Evolutionary conservation across 2,888 invertebrate genomes (phyloP).

Genomic region (Tenthredo amoena): DNA sequence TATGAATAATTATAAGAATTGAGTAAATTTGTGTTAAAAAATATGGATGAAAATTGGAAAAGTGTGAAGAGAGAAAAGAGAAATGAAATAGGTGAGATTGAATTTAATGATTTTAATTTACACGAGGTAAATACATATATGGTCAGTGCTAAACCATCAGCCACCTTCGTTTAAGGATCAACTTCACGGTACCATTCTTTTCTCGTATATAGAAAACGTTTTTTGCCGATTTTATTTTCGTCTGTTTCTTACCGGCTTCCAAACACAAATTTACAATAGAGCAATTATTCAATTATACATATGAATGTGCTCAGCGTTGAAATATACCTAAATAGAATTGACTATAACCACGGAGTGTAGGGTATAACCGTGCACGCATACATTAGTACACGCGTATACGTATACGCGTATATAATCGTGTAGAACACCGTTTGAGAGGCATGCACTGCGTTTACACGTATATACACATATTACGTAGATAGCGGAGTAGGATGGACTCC

Average conservation of each 20-base stretch:
- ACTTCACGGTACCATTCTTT: background rate
- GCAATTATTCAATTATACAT: slow-evolving; percentile 74
- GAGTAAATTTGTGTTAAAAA: background rate
- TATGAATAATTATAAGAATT: background rate
- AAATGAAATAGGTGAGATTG: background rate
- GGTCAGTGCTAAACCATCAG: background rate
- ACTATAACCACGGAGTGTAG: slow-evolving; percentile 6
- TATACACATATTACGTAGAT: slow-evolving; percentile 3
- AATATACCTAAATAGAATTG: slow-evolving; percentile 62
- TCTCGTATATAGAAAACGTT: slow-evolving; percentile 24
- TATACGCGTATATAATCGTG: background rate
- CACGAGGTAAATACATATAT: background rate
- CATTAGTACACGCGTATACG: background rate
- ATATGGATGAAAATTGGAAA: background rate
- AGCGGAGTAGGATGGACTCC: slow-evolving; percentile 54
- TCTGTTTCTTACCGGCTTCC: slow-evolving; percentile 30
- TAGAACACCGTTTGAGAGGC: background rate
- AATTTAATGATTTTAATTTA: background rate
- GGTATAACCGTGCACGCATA: background rate
- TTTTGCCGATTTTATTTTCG: slow-evolving; percentile 21
- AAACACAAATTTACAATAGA: slow-evolving; percentile 66
- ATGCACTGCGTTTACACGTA: background rate
- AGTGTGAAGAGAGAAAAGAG: background rate
- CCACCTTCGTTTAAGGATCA: background rate
- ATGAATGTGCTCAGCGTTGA: slow-evolving; percentile 63